Conservation (phyloP, 35 echinoderm and acorn worm species). For the Nesometra sesokonis region DNA sequence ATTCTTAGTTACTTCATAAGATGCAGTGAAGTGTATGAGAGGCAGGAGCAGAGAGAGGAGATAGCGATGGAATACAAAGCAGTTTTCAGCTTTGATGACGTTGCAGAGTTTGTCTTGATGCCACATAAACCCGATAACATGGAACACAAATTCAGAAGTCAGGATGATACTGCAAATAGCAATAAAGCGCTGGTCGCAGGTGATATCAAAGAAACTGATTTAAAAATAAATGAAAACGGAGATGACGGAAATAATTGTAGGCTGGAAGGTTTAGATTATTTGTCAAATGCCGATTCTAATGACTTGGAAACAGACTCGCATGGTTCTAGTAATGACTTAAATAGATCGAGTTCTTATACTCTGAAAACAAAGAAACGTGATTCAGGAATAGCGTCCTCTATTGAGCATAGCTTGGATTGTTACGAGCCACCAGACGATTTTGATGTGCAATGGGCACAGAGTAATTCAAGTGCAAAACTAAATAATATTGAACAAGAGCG, state of each 20-base stretch:
- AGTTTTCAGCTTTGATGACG: conserved; percentile 15
- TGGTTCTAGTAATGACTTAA: not conserved
- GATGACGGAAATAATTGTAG: too few relatives aligned
- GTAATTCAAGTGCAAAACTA: not conserved
- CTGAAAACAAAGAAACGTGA: not conserved
- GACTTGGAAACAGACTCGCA: not conserved
- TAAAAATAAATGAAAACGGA: too few relatives aligned
- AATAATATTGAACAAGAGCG: not conserved
- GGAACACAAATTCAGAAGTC: not conserved
- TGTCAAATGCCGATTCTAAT: not conserved
- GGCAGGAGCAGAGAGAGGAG: conserved; percentile 38
- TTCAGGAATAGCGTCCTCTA: not conserved
- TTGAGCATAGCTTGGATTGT: not conserved
- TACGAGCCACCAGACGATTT: not conserved
- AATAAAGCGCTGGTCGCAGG: not conserved
- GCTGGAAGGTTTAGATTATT: not conserved
- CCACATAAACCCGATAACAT: not conserved
- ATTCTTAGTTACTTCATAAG: conserved; percentile 93
- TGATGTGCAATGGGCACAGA: not conserved
- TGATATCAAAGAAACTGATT: not conserved
- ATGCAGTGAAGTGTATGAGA: conserved; percentile 92
- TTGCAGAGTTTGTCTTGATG: conserved; percentile 2
- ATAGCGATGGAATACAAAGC: conserved; percentile 41
- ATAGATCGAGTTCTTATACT: not conserved
- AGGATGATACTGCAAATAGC: not conserved